Percentiles rank a stretch among this genome's conserved stretches.
These are phyloP conservation scores for Spea multiplicata DNA, from an alignment of 2,113 vertebrate species.

Conservation along the genomic window DNA sequence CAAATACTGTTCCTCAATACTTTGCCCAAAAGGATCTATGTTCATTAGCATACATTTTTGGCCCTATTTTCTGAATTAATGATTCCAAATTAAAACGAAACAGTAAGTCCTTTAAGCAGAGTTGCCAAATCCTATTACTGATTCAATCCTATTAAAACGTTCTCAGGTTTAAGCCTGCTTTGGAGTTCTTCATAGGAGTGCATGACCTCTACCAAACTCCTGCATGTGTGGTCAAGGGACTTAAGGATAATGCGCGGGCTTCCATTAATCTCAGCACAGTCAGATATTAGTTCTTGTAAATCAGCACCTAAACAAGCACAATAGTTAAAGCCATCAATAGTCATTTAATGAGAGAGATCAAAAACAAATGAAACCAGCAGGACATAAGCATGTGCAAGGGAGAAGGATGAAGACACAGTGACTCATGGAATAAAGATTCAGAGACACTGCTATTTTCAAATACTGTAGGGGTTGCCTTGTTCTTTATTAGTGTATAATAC, in stretches of 20 bases:
- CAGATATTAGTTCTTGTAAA: constrained; percentile 84
- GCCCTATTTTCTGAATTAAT: constrained; percentile 45
- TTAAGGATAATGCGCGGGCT: constrained; percentile 76
- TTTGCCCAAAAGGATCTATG: constrained; percentile 44
- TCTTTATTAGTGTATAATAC: background rate
- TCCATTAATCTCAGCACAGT: constrained; percentile 79
- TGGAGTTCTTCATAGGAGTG: constrained; percentile 76
- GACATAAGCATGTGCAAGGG: constrained; percentile 68
- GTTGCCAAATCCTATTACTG: constrained; percentile 82
- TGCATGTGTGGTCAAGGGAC: constrained; percentile 80
- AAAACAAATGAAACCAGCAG: constrained; percentile 84
- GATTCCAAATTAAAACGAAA: constrained; percentile 45
- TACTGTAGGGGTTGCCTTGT: background rate
- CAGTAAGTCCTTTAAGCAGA: constrained; percentile 67
- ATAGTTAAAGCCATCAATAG: constrained; percentile 84
- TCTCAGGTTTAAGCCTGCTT: constrained; percentile 81
- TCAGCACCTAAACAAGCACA: constrained; percentile 83
- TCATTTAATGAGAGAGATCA: constrained; percentile 87
- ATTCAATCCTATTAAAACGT: constrained; percentile 86
- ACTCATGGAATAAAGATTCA: constrained; percentile 56
- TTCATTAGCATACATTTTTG: constrained; percentile 47
- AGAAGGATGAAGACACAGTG: constrained; percentile 56
- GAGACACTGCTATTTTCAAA: constrained; percentile 52
- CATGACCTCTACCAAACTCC: constrained; percentile 74
- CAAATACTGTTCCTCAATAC: constrained; percentile 11